Evolutionary conservation across 2,113 vertebrate genomes (phyloP), one percentile per base, ranked within the genome.

Genomic region (Apeltes quadracus): DNA sequence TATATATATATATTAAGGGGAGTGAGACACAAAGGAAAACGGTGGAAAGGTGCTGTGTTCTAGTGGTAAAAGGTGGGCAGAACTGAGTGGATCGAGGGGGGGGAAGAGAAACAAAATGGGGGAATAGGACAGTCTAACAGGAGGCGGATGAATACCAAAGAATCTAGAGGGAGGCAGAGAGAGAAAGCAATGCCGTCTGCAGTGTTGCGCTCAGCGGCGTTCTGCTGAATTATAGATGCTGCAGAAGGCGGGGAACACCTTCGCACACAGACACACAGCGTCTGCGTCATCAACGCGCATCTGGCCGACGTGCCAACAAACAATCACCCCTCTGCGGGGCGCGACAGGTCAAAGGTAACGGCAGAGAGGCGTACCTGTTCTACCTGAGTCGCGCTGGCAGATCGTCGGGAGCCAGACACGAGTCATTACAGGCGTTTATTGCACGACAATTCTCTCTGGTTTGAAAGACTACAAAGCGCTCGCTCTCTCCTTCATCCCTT

Each of bases 151-250:
- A 79, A 81, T 46, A 46, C 23, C 20, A 38, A 54, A 38, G 69
- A 65, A 69, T 65, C 63, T 41, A 6, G n/a, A 48, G 71, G 39
- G 76, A 69, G 51, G 46, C 12, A 59, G 59, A n/a, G 38, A n/a
- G 50, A 78, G 69, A 39, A 55, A 72, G 50, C 58, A 10, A 18
- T 22, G 59, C 59, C 61, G 69, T 66, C 68, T 32, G 67, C 44
- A 16, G 72, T 46, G 69, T 71, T 64, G 81, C 76, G 74, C 78
- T 84, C 86, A n/a, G 77, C 87, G 63, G 75, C 84, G 84, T 85
- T 61, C 46, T 10, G 71, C 65, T 93, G 76, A 91, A 93, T 92
- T 88, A 92, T 91, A 93, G 79, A 92, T 88, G 79, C 27, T 65
- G 59, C 76, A 72, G 69, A 83, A 84, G 81, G 5, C n/a, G 75